Evolutionary conservation across 37 sponge, comb jelly and placozoan species (phyloP).

Genomic region (Theonella swinhoei): DNA sequence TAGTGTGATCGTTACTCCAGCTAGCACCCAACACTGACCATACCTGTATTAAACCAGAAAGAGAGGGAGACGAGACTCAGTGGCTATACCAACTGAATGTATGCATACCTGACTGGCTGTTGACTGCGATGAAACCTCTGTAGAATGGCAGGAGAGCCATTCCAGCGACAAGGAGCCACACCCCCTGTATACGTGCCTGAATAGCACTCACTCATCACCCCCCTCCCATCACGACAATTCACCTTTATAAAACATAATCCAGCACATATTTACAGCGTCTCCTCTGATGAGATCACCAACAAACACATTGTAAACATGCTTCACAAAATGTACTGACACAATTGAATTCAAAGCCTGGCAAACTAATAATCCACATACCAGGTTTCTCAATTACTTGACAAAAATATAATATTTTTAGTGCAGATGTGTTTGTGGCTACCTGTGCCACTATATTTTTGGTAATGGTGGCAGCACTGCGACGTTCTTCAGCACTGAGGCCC

Average conservation of each 20-base stretch:
- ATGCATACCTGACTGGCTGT: slow-evolving; percentile 71
- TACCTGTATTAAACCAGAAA: slow-evolving; percentile 39
- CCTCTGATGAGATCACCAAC: too few species aligned
- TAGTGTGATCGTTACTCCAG: slow-evolving; percentile 75
- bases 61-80: background rate
- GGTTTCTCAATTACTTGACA: too few species aligned
- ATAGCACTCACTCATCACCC: slow-evolving; percentile 34
- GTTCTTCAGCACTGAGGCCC: slow-evolving; percentile 54
- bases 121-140: slow-evolving; percentile 50
- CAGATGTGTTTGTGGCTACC: too few species aligned
- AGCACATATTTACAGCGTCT: background rate
- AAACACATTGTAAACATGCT: too few species aligned
- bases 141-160: slow-evolving; percentile 67
- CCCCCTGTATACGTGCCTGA: slow-evolving; percentile 46
- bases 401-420: too few species aligned
- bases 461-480: slow-evolving; percentile 50
- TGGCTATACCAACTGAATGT: background rate
- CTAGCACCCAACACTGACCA: slow-evolving; percentile 85
- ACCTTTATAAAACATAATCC: background rate
- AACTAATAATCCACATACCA: too few species aligned
- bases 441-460: slow-evolving; percentile 25
- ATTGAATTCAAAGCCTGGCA: too few species aligned
- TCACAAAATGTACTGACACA: too few species aligned
- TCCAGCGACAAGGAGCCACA: slow-evolving; percentile 75
- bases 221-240: slow-evolving; percentile 22